Conservation (phyloP, 1,140 invertebrate species). For the Drosophila trapezifrons region DNA sequence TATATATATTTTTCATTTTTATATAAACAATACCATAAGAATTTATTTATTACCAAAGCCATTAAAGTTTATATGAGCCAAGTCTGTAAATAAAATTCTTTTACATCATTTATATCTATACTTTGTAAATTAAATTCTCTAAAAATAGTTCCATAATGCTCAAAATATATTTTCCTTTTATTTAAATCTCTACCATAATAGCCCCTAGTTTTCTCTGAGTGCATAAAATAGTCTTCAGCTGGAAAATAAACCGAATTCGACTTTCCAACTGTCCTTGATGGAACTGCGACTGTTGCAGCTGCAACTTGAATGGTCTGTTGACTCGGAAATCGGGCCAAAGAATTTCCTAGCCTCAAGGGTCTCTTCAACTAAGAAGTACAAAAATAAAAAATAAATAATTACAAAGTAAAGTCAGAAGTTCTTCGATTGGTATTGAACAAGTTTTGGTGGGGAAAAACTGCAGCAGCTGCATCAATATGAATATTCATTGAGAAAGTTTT, state of each 20-base stretch:
- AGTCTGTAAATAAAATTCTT: too few relatives aligned
- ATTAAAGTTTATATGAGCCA: too few relatives aligned
- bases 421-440: conserved; percentile 33
- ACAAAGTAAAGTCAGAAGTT: conserved; percentile 10
- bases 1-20: too few relatives aligned
- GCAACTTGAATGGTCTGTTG: conserved; percentile 22
- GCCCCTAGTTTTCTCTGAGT: too few relatives aligned
- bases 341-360: conserved; percentile 24
- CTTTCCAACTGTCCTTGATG: conserved; percentile 19
- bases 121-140: too few relatives aligned
- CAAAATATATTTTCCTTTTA: too few relatives aligned
- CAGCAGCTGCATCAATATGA: conserved; percentile 16
- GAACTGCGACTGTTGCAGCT: conserved; percentile 29
- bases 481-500: conserved; percentile 26
- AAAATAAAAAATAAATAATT: conserved; percentile 39
- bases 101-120: too few relatives aligned
- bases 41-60: background rate
- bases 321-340: conserved; percentile 10
- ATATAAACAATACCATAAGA: background rate
- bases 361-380: conserved; percentile 7
- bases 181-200: too few relatives aligned
- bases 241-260: background rate
- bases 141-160: too few relatives aligned
- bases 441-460: conserved; percentile 6
- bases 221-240: background rate